phyloP scores from a whole-genome alignment of 2,113 vertebrate genomes.

The Nothobranchius kuhntae region DNA sequence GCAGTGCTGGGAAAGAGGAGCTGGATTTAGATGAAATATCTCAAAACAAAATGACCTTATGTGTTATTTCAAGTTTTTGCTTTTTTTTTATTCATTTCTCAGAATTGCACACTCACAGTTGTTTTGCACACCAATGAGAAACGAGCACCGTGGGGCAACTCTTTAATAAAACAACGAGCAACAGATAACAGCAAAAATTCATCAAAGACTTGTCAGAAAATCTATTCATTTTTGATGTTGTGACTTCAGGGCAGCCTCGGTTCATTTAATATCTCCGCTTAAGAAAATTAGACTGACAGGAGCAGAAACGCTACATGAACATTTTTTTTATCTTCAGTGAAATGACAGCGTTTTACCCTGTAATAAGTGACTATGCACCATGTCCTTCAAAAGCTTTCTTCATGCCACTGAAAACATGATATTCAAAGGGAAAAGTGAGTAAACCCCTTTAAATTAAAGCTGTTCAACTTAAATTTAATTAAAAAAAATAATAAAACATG shows the following conservation, averaged over 20 bases:
- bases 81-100: background rate
- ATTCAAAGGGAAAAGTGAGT: too few relatives aligned
- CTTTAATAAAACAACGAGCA: conserved; percentile 25
- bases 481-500: background rate
- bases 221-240: conserved; percentile 34
- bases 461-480: too few relatives aligned
- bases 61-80: too few relatives aligned
- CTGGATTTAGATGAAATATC: background rate
- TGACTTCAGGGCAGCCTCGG: conserved; percentile 9
- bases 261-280: background rate
- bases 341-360: background rate
- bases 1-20: background rate
- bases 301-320: background rate
- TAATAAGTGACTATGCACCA: background rate
- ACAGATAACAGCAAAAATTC: conserved; percentile 35
- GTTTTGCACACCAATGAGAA: conserved; percentile 21
- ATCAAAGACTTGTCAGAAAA: conserved; percentile 42
- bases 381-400: background rate
- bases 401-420: background rate
- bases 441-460: too few relatives aligned
- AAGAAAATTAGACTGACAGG: conserved; percentile 1
- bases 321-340: conserved; percentile 1
- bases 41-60: background rate
- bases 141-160: background rate
- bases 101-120: background rate